Percentiles rank a stretch among this genome's conserved stretches.
phyloP scores from a whole-genome alignment of 2,113 vertebrate species.

The Xenotilapia leptura region DNA sequence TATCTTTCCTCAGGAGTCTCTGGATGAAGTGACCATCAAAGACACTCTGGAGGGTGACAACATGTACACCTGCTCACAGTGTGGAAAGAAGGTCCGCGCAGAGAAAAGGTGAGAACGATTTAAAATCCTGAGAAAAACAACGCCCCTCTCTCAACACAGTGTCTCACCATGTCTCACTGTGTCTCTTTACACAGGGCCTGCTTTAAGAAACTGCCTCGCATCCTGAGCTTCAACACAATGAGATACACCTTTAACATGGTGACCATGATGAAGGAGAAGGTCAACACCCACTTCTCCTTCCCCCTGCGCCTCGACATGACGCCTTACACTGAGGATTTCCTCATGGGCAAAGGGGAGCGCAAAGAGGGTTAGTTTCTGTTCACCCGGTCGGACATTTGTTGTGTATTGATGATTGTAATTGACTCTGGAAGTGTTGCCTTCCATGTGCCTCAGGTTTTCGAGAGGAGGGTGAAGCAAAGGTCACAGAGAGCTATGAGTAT shows the following conservation, averaged over 20 bases:
- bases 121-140: too few species aligned
- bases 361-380: conserved; percentile 81
- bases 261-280: conserved; percentile 99
- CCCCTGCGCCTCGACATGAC: conserved; percentile 98
- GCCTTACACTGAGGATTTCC: conserved; percentile 97
- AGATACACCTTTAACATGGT: conserved; percentile 99
- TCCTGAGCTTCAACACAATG: conserved; percentile 99
- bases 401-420: background rate
- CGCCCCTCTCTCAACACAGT: background rate
- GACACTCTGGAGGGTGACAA: conserved; percentile 98
- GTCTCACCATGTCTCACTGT: background rate
- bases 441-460: conserved; percentile 79
- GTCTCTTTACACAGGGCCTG: conserved; percentile 74
- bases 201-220: conserved; percentile 97
- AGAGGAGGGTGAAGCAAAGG: conserved; percentile 79
- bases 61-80: conserved; percentile 99
- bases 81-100: conserved; percentile 95
- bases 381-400: background rate
- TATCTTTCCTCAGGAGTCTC: conserved; percentile 79
- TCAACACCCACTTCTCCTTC: conserved; percentile 98
- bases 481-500: conserved; percentile 92
- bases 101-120: conserved; percentile 83
- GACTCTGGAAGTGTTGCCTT: background rate
- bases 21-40: conserved; percentile 99
- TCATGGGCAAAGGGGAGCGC: conserved; percentile 94